A percentile compares a stretch with the other conserved stretches of the same genome.
These are phyloP conservation scores for Eublepharis macularius DNA, from an alignment of 2,113 vertebrate genomes.

Conservation along the genomic window DNA sequence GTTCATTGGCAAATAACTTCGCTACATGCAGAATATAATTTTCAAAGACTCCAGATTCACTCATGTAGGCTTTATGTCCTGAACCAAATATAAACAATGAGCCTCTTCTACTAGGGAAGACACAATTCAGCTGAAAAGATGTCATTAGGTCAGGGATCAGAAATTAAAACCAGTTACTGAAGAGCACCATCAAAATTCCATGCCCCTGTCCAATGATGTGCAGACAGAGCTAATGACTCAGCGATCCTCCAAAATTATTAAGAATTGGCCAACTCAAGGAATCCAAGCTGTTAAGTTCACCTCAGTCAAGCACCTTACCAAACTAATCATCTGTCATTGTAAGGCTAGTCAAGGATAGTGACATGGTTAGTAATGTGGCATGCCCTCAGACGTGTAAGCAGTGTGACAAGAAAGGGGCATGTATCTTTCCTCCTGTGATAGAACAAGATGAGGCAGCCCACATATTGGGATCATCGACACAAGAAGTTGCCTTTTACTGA, in stretches of 20 bases:
- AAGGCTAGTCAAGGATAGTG: too few relatives aligned
- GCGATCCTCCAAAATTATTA: neutral
- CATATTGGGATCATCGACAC: too few relatives aligned
- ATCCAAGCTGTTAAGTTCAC: neutral
- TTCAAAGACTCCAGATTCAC: constrained; percentile 43
- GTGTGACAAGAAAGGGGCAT: too few relatives aligned
- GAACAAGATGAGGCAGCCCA: too few relatives aligned
- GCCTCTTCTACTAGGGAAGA: constrained; percentile 21
- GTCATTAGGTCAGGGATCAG: neutral
- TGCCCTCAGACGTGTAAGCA: too few relatives aligned
- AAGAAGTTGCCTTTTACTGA: too few relatives aligned
- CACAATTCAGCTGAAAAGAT: constrained; percentile 49
- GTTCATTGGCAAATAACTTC: constrained; percentile 20
- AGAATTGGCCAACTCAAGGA: neutral
- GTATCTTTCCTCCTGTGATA: too few relatives aligned
- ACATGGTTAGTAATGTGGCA: too few relatives aligned
- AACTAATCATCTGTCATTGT: too few relatives aligned
- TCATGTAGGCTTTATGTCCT: neutral
- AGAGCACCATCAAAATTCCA: neutral
- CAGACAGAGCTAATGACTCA: too few relatives aligned
- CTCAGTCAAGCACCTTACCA: too few relatives aligned
- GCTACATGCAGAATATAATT: constrained; percentile 32
- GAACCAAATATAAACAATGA: constrained; percentile 9
- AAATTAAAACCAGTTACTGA: neutral
- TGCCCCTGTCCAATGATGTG: too few relatives aligned